phyloP scores from a whole-genome alignment of 2,113 vertebrate species.

The Lethenteron camtschaticum region DNA sequence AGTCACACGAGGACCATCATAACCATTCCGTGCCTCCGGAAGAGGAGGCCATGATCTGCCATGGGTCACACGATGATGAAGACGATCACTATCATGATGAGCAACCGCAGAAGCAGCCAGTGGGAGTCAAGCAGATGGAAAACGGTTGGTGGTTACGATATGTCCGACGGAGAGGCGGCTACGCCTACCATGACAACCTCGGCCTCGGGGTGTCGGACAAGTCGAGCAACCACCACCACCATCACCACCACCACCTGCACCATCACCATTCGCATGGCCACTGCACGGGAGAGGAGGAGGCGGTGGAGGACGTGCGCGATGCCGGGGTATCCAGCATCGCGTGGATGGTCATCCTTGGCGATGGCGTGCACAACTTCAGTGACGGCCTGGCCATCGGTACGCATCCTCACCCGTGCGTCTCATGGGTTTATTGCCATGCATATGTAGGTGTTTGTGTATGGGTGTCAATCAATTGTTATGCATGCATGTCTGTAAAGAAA shows the following conservation, averaged over 20 bases:
- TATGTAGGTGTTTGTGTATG: background rate
- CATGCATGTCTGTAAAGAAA: no score
- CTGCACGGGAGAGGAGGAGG: slow-evolving; percentile 38
- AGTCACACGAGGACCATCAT: no score
- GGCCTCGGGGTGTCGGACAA: slow-evolving; percentile 10
- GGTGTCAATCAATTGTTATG: background rate
- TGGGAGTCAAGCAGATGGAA: no score
- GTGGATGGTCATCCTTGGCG: slow-evolving; percentile 99
- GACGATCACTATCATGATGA: slow-evolving; percentile 20
- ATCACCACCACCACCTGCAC: slow-evolving; percentile 22
- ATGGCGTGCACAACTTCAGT: slow-evolving; percentile 98
- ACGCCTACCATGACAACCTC: no score
- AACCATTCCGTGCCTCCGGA: slow-evolving; percentile 21
- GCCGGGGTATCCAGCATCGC: slow-evolving; percentile 88
- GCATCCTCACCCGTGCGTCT: slow-evolving; percentile 10
- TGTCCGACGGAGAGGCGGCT: no score
- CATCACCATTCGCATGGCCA: slow-evolving; percentile 66
- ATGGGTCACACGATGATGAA: slow-evolving; percentile 17
- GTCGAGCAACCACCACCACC: slow-evolving; percentile 32
- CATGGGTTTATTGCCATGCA: background rate
- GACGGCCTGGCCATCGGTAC: slow-evolving; percentile 88
- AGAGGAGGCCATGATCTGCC: slow-evolving; percentile 23
- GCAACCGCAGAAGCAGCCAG: slow-evolving; percentile 20
- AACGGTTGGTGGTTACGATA: no score
- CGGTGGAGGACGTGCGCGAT: slow-evolving; percentile 78